Base-by-base conservation (phyloP, 2,888 invertebrate genomes). In the Habrosyne pyritoides region DNA sequence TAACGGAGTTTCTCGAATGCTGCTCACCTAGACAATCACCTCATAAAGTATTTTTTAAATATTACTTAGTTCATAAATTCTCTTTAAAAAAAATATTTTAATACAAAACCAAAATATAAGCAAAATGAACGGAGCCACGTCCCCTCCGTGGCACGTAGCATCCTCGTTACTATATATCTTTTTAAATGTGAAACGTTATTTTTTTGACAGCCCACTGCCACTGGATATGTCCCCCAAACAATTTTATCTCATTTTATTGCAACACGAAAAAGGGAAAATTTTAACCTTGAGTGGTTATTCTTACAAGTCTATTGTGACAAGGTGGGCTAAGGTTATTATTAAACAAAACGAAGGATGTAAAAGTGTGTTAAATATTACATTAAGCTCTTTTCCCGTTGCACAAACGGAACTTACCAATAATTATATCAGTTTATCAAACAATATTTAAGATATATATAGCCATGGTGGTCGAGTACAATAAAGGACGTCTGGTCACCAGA, bases 121-220 rank as follows among this genome's bases (percentile, higher is more conserved):
- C 42, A 2, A 18, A 42, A 4, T 18, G 42, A 42, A 14, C 8
- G 42, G 42, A 14, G 36, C 36, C 36, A 42, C 42, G 50, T 33
- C 10, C 63, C 57, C 42, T 57, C 52, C 59, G 33, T 0, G 73
- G 73, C 86, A 87, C 89, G 87, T 86, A 84, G 66, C 81, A 67
- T 63, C 67, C 76, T 79, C 81, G 78, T 80, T 80, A 84, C 83
- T 81, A 82, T 87, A 86, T 86, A 84, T 89, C 88, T 87, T 84
- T 87, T 88, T 87, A 86, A 89, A 89, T 83, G 83, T 79, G 82
- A 79, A 79, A 77, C 76, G 86, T 82, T 87, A 89, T 89, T 89
- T 88, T 89, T 89, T 80, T 89, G 90, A 89, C 90, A 89, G 84
- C 81, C 77, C 73, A 48, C 54, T 30, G 53, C 50, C 53, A 47